Conservation (phyloP, 2,113 vertebrate species). For the Syngnathus scovelli region DNA sequence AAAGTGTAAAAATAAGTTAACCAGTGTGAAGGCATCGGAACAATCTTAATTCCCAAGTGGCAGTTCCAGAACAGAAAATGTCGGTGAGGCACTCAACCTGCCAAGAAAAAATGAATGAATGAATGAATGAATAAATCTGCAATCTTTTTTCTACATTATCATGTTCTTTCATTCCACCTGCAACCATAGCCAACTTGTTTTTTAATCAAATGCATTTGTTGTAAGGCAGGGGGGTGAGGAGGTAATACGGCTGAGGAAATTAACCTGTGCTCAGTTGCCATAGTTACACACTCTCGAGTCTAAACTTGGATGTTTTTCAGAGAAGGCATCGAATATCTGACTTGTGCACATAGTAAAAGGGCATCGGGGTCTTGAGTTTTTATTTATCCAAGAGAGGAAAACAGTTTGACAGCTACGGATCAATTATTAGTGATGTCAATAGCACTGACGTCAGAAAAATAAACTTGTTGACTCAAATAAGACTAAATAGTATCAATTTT, state of each 20-base stretch:
- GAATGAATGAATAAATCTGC: not conserved
- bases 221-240: not conserved
- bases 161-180: not conserved
- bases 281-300: not conserved
- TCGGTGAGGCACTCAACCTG: not conserved
- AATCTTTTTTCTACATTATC: not conserved
- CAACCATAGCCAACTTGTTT: not conserved
- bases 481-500: not conserved
- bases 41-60: not conserved
- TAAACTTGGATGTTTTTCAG: slow-evolving; percentile 1
- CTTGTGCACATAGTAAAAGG: not conserved
- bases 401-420: slow-evolving; percentile 8
- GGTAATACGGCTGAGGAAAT: not conserved
- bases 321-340: not conserved
- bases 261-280: slow-evolving; percentile 4
- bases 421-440: slow-evolving; percentile 7
- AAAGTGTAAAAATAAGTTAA: no score
- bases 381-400: slow-evolving; percentile 14
- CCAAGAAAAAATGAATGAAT: not conserved
- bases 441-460: slow-evolving; percentile 6
- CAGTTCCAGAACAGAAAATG: not conserved
- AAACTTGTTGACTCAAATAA: slow-evolving; percentile 10
- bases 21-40: not conserved
- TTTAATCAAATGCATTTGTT: not conserved
- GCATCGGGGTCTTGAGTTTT: slow-evolving; percentile 1